phyloP scores from a whole-genome alignment of 1,140 invertebrate species.

The Meloidogyne floridensis region DNA sequence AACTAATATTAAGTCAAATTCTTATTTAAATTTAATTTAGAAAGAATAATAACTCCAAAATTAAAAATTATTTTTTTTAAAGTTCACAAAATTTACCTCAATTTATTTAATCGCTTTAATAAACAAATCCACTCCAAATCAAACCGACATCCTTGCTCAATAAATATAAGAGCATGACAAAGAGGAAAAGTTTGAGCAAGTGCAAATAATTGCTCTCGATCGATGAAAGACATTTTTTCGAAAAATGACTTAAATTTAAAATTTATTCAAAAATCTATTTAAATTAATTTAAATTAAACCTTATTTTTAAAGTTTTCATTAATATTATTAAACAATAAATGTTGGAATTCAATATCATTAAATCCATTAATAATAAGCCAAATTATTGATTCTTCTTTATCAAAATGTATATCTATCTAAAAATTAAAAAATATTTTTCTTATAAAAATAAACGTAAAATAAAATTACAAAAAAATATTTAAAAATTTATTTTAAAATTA shows the following conservation, averaged over 20 bases:
- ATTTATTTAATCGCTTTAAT: slow-evolving; percentile 25
- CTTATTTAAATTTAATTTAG: no score
- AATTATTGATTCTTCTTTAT: slow-evolving; percentile 21
- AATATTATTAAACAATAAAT: slow-evolving; percentile 23
- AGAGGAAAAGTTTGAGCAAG: slow-evolving; percentile 31
- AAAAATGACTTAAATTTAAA: slow-evolving; percentile 34
- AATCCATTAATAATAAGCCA: slow-evolving; percentile 35
- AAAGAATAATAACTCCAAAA: no score
- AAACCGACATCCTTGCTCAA: slow-evolving; percentile 36
- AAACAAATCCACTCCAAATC: slow-evolving; percentile 31
- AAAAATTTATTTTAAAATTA: neutral
- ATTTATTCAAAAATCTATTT: no score
- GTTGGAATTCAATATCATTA: slow-evolving; percentile 27
- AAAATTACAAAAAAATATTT: neutral
- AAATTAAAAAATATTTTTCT: neutral
- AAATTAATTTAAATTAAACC: slow-evolving; percentile 17
- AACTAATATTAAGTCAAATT: no score
- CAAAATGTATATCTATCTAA: slow-evolving; percentile 30
- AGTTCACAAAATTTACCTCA: slow-evolving; percentile 14
- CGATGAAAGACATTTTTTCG: slow-evolving; percentile 31
- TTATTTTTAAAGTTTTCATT: slow-evolving; percentile 15
- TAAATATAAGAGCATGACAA: slow-evolving; percentile 30
- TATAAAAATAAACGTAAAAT: no score
- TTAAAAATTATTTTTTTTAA: no score
- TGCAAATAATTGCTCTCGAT: slow-evolving; percentile 6